Evolutionary conservation across 2,888 invertebrate species (phyloP), one percentile per base, ranked within the genome.

Genomic region (Drosophila multiciliata): DNA sequence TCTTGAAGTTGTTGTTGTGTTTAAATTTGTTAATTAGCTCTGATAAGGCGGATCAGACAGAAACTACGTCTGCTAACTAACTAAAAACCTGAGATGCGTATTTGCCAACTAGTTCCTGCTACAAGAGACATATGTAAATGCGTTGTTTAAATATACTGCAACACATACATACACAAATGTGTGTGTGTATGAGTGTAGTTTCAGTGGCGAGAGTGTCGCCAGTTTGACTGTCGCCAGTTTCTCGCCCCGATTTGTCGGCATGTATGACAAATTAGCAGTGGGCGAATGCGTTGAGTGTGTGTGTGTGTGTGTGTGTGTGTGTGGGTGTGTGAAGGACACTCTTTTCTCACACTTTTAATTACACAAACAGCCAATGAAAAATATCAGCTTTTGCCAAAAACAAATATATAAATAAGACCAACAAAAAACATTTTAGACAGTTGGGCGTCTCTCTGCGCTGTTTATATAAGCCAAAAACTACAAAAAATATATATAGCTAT

Each of bases 201-300:
- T 55, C 74, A 76, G 80, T 83, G 89, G 81, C 87, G 75, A 87
- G 74, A 66, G 64, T 69, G 87, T 74, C 87, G 87, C 87, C 87
- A 90, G 67, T 62, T 60, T 48, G 86, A 62, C 90, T 60, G 90
- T 66, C 86, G 90, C 89, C 90, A 73, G 54, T 64, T 53, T 11
- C 38, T 50, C 54, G 38, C 36, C 45, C 49, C 61, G 36, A 67
- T 59, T 42, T 55, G 49, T 60, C 66, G 50, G 74, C 80, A 74
- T 80, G 66, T 58, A 72, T 77, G 81, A 78, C 73, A 81, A 78
- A 78, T 78, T 81, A 78, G 52, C 42, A 40, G 75, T 33, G 79
- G 42, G 55, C n/a, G 59, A 20, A 7, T 23, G 17, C 38, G 9
- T 12, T 26, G 17, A 35, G 50, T 36, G 23, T 53, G 36, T 32